Evolutionary conservation across 2,797 vertebrate species (phyloP).

Genomic region (Monodelphis domestica): DNA sequence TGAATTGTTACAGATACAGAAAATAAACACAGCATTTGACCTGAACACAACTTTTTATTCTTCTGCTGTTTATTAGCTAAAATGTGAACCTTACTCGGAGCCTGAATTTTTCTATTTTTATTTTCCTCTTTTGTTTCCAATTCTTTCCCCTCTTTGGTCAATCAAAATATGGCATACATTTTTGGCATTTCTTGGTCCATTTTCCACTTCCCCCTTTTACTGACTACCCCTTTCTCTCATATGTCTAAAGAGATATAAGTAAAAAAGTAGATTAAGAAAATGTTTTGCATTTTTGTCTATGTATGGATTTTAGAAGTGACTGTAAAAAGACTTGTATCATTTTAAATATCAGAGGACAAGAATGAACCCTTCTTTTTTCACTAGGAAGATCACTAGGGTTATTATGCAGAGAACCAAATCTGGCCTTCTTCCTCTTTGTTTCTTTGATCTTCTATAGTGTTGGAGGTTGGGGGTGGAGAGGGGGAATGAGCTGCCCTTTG

Average conservation of each 20-base stretch:
- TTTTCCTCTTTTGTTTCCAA: background rate
- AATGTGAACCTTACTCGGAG: background rate
- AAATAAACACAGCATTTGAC: background rate
- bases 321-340: background rate
- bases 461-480: no score
- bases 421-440: background rate
- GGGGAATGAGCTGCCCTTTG: background rate
- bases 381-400: background rate
- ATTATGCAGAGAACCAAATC: background rate
- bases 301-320: no score
- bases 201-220: background rate
- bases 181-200: background rate
- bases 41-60: background rate
- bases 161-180: no score
- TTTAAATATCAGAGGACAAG: background rate
- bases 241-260: no score
- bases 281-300: no score
- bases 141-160: background rate
- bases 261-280: no score
- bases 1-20: background rate
- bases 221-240: background rate
- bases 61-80: background rate
- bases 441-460: background rate
- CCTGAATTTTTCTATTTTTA: background rate
- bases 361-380: background rate